Base-by-base conservation (phyloP, 2,888 invertebrate genomes). In the Horisme vitalbata region DNA sequence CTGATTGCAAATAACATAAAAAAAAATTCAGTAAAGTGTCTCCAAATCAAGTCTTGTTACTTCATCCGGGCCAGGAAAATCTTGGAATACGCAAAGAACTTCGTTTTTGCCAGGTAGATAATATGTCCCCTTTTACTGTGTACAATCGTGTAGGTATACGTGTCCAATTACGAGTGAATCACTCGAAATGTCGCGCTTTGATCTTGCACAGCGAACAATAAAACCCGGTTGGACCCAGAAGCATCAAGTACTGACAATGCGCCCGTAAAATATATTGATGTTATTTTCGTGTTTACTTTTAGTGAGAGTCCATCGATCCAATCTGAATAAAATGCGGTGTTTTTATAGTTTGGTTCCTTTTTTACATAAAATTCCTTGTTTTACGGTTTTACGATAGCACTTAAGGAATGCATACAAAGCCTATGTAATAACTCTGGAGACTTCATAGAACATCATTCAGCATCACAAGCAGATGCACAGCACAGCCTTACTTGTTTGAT, bases 191-290 rank as follows among this genome's bases (percentile, higher is more conserved):
- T 13, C 35, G 33, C 34, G 20, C 35, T 49, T 36, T 49, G 49
- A 44, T 49, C 49, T 44, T 36, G 44, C 41, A 47, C 34, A 28
- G 26, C 14, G 43, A 26, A 44, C 44, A 45, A 49, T 49, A 49
- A 49, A 49, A 31, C 23, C 18, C 35, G 31, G 44, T 39, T 39
- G 27, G 35, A 18, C 39, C 39, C 35, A 8, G 14, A 44, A 39
- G 44, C 49, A 49, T 44, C 39, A 36, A 49, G 39, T 49, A 49
- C 49, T 44, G 38, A 49, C 49, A 44, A 41, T 49, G 35, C 21
- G 43, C 13, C 27, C 49, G 39, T 49, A 45, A 49, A 49, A 44
- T 44, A 49, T 49, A 45, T 44, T 35, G 44, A 44, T 44, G 49
- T 39, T 44, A 39, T 35, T 43, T 39, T 44, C 35, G 39, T 45